Conservation (phyloP, 2,113 vertebrate genomes). For the Albula goreensis region DNA sequence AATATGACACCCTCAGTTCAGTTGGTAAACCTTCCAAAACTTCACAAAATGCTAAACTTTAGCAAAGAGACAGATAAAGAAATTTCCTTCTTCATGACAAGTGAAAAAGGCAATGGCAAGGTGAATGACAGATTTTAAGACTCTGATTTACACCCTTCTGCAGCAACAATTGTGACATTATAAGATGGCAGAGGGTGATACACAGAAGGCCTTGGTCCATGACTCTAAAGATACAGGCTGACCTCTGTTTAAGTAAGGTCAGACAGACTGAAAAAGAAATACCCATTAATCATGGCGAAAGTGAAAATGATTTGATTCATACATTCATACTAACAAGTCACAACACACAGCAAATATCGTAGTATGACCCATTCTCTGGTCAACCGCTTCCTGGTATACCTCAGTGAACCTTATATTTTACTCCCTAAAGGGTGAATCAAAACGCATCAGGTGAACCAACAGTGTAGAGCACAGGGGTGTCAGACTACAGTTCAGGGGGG, state of each 20-base stretch:
- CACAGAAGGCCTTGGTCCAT: not conserved
- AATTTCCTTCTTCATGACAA: too few relatives aligned
- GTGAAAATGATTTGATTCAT: too few relatives aligned
- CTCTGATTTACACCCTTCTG: not conserved
- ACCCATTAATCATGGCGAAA: not conserved
- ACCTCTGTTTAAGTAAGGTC: not conserved
- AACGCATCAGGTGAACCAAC: not conserved
- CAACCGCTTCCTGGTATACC: not conserved
- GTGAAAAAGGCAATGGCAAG: too few relatives aligned
- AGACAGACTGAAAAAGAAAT: not conserved
- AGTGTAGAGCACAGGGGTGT: too few relatives aligned
- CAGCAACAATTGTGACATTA: not conserved
- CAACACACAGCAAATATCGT: too few relatives aligned
- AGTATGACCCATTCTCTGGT: not conserved
- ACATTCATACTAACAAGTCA: too few relatives aligned
- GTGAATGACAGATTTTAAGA: not conserved
- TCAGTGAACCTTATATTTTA: not conserved
- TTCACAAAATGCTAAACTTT: too few relatives aligned
- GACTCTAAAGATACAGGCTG: not conserved
- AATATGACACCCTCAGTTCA: not conserved
- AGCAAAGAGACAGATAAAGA: too few relatives aligned
- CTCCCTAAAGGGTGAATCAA: not conserved
- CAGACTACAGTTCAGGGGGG: too few relatives aligned
- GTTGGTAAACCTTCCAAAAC: not conserved
- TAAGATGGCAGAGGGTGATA: not conserved